These are phyloP conservation scores for Drosophila kepulauana DNA, from an alignment of 1,140 invertebrate genomes.

Conservation along the genomic window DNA sequence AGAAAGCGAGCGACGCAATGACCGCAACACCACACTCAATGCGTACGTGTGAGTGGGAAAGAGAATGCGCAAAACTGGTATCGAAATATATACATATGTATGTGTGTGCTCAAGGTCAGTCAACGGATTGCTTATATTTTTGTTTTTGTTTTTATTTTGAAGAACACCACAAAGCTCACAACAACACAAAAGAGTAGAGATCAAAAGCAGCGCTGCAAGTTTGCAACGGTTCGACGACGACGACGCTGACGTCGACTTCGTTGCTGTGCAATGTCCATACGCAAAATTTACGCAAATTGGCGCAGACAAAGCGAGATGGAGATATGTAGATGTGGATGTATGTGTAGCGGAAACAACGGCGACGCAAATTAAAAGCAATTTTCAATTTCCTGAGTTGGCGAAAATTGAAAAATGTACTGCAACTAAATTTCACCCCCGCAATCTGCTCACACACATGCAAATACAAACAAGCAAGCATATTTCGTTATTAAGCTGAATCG, in stretches of 20 bases:
- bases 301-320: slow-evolving; percentile 37
- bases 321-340: slow-evolving; percentile 1
- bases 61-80: slow-evolving; percentile 72
- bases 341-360: slow-evolving; percentile 63
- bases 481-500: slow-evolving; percentile 56
- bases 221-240: slow-evolving; percentile 47
- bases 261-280: slow-evolving; percentile 31
- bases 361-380: slow-evolving; percentile 78
- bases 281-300: slow-evolving; percentile 55
- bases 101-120: slow-evolving; percentile 72
- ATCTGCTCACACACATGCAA: background rate
- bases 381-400: slow-evolving; percentile 81
- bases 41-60: slow-evolving; percentile 18
- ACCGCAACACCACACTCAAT: slow-evolving; percentile 18
- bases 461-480: background rate
- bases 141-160: slow-evolving; percentile 41
- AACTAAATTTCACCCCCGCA: slow-evolving; percentile 22
- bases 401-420: slow-evolving; percentile 65
- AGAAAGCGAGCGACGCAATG: slow-evolving; percentile 52
- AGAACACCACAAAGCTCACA: slow-evolving; percentile 30
- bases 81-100: slow-evolving; percentile 56
- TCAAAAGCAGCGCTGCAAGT: slow-evolving; percentile 59
- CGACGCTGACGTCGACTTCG: background rate
- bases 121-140: slow-evolving; percentile 73
- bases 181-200: slow-evolving; percentile 51